A percentile compares a stretch with the other conserved stretches of the same genome.
phyloP scores from a whole-genome alignment of 2,113 vertebrate species.

The Cinclus mexicanus region DNA sequence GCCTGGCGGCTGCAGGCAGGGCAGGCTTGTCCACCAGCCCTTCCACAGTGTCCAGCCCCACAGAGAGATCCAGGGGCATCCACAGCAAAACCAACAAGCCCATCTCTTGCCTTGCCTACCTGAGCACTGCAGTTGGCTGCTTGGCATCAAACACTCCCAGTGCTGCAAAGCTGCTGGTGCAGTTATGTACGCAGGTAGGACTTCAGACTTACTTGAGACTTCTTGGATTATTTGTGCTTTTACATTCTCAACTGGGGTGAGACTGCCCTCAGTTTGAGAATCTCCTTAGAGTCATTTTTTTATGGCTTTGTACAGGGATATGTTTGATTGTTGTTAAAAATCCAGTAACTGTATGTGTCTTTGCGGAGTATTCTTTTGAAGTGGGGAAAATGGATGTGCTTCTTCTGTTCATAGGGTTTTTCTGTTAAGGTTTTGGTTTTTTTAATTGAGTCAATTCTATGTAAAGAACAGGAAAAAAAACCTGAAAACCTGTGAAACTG shows the following conservation, averaged over 20 bases:
- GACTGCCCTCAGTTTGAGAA: not conserved
- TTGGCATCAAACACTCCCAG: constrained; percentile 93
- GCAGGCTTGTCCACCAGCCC: constrained; percentile 93
- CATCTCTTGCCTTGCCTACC: constrained; percentile 94
- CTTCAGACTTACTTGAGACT: not conserved
- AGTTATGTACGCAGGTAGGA: constrained; percentile 93
- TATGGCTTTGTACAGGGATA: not conserved
- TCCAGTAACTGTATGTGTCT: not conserved
- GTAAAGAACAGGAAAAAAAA: not conserved
- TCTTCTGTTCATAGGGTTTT: not conserved
- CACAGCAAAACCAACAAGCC: constrained; percentile 90
- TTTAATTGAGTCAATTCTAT: not conserved
- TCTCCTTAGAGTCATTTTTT: not conserved
- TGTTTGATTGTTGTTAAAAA: not conserved
- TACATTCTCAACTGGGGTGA: not conserved
- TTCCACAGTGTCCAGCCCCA: constrained; percentile 35
- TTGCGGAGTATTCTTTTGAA: not conserved
- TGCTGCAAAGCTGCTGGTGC: constrained; percentile 93
- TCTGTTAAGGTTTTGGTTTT: not conserved
- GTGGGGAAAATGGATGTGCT: not conserved
- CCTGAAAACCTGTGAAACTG: not conserved
- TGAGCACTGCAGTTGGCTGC: constrained; percentile 96
- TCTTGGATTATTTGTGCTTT: not conserved
- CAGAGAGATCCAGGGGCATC: constrained; percentile 83
- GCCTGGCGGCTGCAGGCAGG: constrained; percentile 92